phyloP scores from a whole-genome alignment of 1,140 invertebrate genomes.

The Coelopa frigida region DNA sequence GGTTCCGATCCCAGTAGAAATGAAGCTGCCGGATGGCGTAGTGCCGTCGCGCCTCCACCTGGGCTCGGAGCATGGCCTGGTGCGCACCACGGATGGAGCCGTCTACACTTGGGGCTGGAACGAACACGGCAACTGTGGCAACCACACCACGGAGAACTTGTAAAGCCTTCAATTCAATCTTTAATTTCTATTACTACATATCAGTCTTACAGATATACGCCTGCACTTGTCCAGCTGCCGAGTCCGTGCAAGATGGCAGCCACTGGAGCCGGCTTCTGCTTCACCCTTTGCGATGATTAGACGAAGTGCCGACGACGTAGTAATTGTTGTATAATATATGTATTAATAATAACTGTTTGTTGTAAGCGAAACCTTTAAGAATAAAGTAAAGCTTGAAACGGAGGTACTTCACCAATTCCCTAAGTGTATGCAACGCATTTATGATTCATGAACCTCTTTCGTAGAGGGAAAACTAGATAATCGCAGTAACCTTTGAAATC shows the following conservation, averaged over 20 bases:
- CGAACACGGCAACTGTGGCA: slow-evolving; percentile 82
- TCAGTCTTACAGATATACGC: slow-evolving; percentile 24
- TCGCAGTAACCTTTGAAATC: no score
- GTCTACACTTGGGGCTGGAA: slow-evolving; percentile 85
- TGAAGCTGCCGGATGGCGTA: slow-evolving; percentile 20
- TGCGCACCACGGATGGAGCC: slow-evolving; percentile 47
- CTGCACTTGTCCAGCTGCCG: slow-evolving; percentile 25
- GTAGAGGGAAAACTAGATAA: no score
- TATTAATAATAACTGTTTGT: no score
- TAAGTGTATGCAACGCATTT: no score
- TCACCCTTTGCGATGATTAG: slow-evolving; percentile 28
- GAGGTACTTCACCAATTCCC: no score
- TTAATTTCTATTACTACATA: slow-evolving; percentile 5
- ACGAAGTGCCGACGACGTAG: no score
- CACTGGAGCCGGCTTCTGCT: slow-evolving; percentile 39
- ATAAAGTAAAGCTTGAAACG: no score
- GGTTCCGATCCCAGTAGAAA: slow-evolving; percentile 18
- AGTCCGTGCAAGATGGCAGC: slow-evolving; percentile 27
- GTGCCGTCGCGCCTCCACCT: slow-evolving; percentile 50
- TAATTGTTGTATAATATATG: no score
- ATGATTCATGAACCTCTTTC: no score
- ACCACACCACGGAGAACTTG: slow-evolving; percentile 56
- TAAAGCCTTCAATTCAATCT: slow-evolving; percentile 15
- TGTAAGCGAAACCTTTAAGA: no score
- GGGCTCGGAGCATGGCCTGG: slow-evolving; percentile 72